Evolutionary conservation across 2,797 vertebrate genomes (phyloP).

Genomic region (Chaetophractus vellerosus): DNA sequence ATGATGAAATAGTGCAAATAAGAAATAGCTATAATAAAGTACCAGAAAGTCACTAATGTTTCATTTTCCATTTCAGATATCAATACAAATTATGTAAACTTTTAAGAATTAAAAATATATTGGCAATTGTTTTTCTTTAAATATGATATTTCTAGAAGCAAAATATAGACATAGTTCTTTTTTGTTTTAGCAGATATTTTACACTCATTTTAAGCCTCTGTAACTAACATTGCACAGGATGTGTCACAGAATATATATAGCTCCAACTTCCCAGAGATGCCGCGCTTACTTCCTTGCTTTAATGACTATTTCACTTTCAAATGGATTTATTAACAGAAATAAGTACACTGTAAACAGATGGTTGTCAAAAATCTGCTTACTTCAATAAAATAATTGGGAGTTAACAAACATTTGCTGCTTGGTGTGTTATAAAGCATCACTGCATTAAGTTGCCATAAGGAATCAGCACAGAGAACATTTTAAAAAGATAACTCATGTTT

Average conservation of each 20-base stretch:
- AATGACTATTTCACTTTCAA: conserved; percentile 87
- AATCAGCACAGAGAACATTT: conserved; percentile 80
- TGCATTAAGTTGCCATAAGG: conserved; percentile 72
- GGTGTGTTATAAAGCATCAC: conserved; percentile 70
- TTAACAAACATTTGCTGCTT: conserved; percentile 75
- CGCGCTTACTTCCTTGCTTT: conserved; percentile 81
- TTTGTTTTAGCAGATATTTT: conserved; percentile 51
- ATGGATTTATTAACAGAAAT: conserved; percentile 80
- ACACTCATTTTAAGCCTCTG: conserved; percentile 4
- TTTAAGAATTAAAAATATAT: conserved; percentile 38
- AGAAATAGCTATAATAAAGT: background rate
- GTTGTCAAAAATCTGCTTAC: conserved; percentile 88
- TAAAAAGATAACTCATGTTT: conserved; percentile 80
- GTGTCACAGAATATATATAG: conserved; percentile 71
- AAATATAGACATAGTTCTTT: conserved; percentile 22
- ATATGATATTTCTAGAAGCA: background rate
- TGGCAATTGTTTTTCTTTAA: conserved; percentile 28
- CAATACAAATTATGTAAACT: conserved; percentile 4
- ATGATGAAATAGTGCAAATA: background rate
- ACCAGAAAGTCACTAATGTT: background rate
- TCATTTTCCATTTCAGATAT: conserved; percentile 29
- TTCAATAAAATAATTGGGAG: conserved; percentile 77
- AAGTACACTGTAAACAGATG: conserved; percentile 84
- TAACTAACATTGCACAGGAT: conserved; percentile 62
- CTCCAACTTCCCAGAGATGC: conserved; percentile 62